Evolutionary conservation across 2,888 invertebrate species (phyloP).

Genomic region (Plagodis pulveraria): DNA sequence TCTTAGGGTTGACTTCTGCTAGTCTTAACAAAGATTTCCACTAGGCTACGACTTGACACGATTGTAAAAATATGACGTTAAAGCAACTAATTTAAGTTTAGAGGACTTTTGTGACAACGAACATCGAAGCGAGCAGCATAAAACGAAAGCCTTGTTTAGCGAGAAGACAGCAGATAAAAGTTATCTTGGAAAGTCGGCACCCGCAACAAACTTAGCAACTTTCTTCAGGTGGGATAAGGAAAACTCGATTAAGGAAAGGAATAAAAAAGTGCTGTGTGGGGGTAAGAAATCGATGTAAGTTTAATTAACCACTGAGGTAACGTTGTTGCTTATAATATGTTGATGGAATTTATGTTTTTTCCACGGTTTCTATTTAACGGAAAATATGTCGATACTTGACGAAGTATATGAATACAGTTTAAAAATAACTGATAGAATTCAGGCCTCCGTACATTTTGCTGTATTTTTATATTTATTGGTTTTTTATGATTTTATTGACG

Average conservation of each 20-base stretch:
- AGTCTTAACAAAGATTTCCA: no score
- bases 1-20: no score
- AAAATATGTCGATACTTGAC: background rate
- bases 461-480: no score
- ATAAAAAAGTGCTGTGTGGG: slow-evolving; percentile 56
- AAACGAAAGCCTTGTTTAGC: slow-evolving; percentile 70
- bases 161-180: slow-evolving; percentile 61
- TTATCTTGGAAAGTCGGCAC: slow-evolving; percentile 64
- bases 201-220: slow-evolving; percentile 72
- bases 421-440: no score
- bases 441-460: no score
- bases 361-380: background rate
- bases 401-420: no score
- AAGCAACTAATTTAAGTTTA: slow-evolving; percentile 58
- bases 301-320: slow-evolving; percentile 21
- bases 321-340: slow-evolving; percentile 7
- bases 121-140: slow-evolving; percentile 49
- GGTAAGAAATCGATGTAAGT: slow-evolving; percentile 24
- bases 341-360: background rate
- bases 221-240: slow-evolving; percentile 72
- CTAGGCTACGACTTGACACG: no score
- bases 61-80: background rate
- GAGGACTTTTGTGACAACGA: slow-evolving; percentile 58
- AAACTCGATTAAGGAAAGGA: slow-evolving; percentile 71
- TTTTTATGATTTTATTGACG: no score